Conservation (phyloP, 2,113 vertebrate genomes). For the Eublepharis macularius region DNA sequence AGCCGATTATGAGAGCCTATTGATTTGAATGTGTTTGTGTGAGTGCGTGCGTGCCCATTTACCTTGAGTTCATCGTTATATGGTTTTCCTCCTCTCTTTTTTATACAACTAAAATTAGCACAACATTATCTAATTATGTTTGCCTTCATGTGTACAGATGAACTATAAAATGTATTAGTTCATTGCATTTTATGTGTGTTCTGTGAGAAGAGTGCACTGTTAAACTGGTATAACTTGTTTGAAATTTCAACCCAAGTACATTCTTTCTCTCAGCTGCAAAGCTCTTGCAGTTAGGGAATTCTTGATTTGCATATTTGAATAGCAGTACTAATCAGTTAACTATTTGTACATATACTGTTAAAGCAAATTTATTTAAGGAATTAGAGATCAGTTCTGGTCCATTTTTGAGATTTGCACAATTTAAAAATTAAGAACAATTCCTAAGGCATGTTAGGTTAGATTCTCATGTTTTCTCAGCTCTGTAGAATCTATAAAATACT, state of each 20-base stretch:
- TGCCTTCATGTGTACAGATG: slow-evolving; percentile 43
- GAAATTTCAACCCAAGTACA: slow-evolving; percentile 61
- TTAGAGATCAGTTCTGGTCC: slow-evolving; percentile 41
- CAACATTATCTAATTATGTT: slow-evolving; percentile 60
- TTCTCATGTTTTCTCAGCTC: not conserved
- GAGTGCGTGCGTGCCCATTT: slow-evolving; percentile 42
- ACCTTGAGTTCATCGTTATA: slow-evolving; percentile 21
- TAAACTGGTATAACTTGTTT: slow-evolving; percentile 69
- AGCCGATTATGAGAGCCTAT: slow-evolving; percentile 14
- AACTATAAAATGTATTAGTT: slow-evolving; percentile 40
- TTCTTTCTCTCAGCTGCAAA: slow-evolving; percentile 43
- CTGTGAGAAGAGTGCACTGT: slow-evolving; percentile 58
- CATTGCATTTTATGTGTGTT: slow-evolving; percentile 58
- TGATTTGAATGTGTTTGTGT: slow-evolving; percentile 10
- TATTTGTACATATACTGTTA: slow-evolving; percentile 40
- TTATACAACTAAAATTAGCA: slow-evolving; percentile 65
- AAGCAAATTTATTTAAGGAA: slow-evolving; percentile 32
- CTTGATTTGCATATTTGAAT: slow-evolving; percentile 39
- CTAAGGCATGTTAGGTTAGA: not conserved
- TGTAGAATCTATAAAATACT: not conserved
- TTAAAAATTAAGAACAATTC: not conserved
- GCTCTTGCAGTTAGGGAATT: slow-evolving; percentile 36
- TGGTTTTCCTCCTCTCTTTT: slow-evolving; percentile 35
- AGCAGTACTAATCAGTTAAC: slow-evolving; percentile 1
- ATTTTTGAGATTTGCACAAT: not conserved